Evolutionary conservation across 2,888 invertebrate species (phyloP).

Genomic region (Idaea aversata): DNA sequence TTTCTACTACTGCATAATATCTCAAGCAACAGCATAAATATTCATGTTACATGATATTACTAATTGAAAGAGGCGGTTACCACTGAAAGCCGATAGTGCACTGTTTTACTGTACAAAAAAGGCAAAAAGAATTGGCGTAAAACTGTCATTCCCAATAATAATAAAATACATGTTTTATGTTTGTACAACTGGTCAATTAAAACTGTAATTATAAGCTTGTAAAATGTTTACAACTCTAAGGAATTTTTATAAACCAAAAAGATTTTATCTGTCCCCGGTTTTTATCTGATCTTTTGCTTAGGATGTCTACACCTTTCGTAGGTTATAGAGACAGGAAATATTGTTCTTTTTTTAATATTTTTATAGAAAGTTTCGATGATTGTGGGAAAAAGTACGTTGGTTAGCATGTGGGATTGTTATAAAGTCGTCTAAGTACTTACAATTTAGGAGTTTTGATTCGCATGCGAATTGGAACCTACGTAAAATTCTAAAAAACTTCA

Average conservation of each 20-base stretch:
- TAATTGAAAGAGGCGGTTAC: not conserved
- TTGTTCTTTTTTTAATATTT: not conserved
- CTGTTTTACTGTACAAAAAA: not conserved
- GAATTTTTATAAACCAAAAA: conserved; percentile 46
- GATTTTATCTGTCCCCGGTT: conserved; percentile 42
- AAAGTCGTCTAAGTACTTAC: too few species aligned
- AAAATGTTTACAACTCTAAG: conserved; percentile 51
- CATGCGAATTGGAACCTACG: too few species aligned
- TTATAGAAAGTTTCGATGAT: not conserved
- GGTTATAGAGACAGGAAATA: conserved; percentile 1
- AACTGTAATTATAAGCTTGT: conserved; percentile 52
- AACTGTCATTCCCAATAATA: conserved; percentile 63
- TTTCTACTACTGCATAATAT: too few species aligned
- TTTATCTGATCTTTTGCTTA: conserved; percentile 42
- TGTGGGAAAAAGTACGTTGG: not conserved
- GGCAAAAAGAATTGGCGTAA: conserved; percentile 34
- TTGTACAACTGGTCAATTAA: conserved; percentile 54
- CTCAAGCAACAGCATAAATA: too few species aligned
- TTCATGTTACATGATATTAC: not conserved
- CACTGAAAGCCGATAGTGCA: not conserved
- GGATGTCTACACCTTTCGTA: conserved; percentile 8
- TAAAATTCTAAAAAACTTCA: too few species aligned
- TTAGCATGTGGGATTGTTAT: too few species aligned
- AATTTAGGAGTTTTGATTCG: not conserved
- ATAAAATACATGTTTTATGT: conserved; percentile 64